A percentile compares a stretch with the other conserved stretches of the same genome.
Evolutionary conservation across 2,113 vertebrate species (phyloP).

Genomic region (Phyllostomus hastatus): DNA sequence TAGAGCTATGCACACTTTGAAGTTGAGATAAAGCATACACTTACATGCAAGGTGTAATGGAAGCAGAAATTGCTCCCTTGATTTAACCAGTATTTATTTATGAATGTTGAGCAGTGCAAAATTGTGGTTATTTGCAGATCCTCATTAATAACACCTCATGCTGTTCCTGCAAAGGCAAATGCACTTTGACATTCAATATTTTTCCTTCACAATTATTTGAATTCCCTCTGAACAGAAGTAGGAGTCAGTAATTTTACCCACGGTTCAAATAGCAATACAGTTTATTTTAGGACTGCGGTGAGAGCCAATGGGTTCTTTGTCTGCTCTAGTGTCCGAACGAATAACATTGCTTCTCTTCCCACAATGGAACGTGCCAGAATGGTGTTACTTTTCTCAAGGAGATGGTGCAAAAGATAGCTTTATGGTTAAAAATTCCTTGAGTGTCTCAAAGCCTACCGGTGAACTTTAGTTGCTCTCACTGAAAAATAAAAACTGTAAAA

Average conservation of each 20-base stretch:
- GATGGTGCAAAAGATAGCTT: not conserved
- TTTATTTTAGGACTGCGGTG: conserved; percentile 22
- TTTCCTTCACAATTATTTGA: conserved; percentile 45
- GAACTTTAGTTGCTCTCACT: not conserved
- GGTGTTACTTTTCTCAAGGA: not conserved
- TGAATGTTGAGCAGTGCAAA: conserved; percentile 22
- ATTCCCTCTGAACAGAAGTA: not conserved
- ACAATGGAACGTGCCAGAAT: not conserved
- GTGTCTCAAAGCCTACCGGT: not conserved
- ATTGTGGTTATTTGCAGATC: conserved; percentile 42
- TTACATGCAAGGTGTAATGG: not conserved
- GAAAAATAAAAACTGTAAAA: not conserved
- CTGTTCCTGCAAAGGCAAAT: conserved; percentile 51
- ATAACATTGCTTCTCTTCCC: conserved; percentile 13
- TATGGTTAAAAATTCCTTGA: not conserved
- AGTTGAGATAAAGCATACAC: conserved; percentile 6
- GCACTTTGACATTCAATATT: conserved; percentile 53
- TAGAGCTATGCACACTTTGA: not conserved
- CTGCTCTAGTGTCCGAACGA: not conserved
- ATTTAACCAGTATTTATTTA: conserved; percentile 47
- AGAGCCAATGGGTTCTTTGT: not conserved
- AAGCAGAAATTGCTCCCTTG: not conserved
- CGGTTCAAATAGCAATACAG: conserved; percentile 10
- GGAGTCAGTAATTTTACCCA: conserved; percentile 32
- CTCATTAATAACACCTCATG: conserved; percentile 56